Conservation (phyloP, 2,888 invertebrate genomes). For the Theristus sp. region DNA sequence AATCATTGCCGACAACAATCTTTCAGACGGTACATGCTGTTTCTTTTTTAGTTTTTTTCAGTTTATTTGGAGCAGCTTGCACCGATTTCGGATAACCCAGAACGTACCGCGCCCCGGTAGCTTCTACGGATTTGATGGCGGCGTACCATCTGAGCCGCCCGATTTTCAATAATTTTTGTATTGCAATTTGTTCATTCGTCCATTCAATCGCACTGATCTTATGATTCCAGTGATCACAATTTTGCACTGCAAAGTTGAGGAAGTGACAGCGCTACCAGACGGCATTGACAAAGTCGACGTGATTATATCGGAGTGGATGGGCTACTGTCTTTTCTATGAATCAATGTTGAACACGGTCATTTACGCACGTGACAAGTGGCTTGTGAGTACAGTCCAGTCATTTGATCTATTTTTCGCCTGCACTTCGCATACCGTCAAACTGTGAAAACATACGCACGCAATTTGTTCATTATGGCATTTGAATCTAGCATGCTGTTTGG, state of each 20-base stretch:
- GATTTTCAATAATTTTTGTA: too few relatives aligned
- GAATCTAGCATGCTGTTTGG: too few relatives aligned
- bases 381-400: slow-evolving; percentile 32
- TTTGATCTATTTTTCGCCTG: not conserved
- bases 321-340: slow-evolving; percentile 83
- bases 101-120: too few relatives aligned
- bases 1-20: slow-evolving; percentile 53
- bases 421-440: not conserved
- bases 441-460: too few relatives aligned
- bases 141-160: too few relatives aligned
- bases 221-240: slow-evolving; percentile 29
- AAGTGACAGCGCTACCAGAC: slow-evolving; percentile 63
- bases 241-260: slow-evolving; percentile 55
- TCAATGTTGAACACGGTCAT: slow-evolving; percentile 99
- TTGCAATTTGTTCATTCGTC: not conserved
- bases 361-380: slow-evolving; percentile 92
- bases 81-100: too few relatives aligned
- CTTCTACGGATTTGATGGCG: too few relatives aligned
- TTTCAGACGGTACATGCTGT: slow-evolving; percentile 31
- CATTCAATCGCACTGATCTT: slow-evolving; percentile 2
- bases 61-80: too few relatives aligned
- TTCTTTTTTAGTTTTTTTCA: slow-evolving; percentile 12
- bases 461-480: too few relatives aligned
- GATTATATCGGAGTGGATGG: slow-evolving; percentile 62
- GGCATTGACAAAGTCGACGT: slow-evolving; percentile 74